Evolutionary conservation across 2,797 vertebrate genomes (phyloP).

Genomic region (Pangasius mekongensis): DNA sequence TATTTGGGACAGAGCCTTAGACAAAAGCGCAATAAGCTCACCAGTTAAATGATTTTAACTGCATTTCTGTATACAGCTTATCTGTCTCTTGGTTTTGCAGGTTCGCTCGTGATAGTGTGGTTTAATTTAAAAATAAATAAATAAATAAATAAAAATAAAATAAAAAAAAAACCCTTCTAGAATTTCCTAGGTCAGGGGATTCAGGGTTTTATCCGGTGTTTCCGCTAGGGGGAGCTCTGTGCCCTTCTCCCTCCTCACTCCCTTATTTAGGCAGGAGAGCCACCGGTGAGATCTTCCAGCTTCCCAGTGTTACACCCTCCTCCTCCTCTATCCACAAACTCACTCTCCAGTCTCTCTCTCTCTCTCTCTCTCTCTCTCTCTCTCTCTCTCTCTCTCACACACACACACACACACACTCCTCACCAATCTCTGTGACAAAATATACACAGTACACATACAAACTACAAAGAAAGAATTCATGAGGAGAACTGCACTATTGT

Average conservation of each 20-base stretch:
- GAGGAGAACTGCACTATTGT: not conserved
- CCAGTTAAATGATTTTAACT: not conserved
- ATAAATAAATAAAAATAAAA: no score
- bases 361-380: conserved; percentile 11
- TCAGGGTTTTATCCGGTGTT: conserved; percentile 21
- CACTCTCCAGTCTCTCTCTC: conserved; percentile 3
- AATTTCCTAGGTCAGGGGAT: conserved; percentile 1
- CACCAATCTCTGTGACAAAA: not conserved
- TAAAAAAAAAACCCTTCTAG: not conserved
- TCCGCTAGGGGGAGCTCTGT: conserved; percentile 49
- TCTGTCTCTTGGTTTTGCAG: no score
- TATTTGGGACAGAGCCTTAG: not conserved
- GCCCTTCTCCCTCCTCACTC: conserved; percentile 60
- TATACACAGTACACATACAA: not conserved
- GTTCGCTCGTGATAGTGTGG: not conserved
- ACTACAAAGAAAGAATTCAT: not conserved
- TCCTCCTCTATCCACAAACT: not conserved
- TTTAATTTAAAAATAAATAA: not conserved
- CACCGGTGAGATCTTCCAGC: conserved; percentile 42
- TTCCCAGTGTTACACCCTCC: conserved; percentile 17
- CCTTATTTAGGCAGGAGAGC: conserved; percentile 76
- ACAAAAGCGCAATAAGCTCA: not conserved
- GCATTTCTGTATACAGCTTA: not conserved
- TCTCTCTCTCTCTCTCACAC: conserved; percentile 26
- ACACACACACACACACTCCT: not conserved